Evolutionary conservation across 2,888 invertebrate species (phyloP), one percentile per base, ranked within the genome.

Genomic region (Lepidochrysops patricia): DNA sequence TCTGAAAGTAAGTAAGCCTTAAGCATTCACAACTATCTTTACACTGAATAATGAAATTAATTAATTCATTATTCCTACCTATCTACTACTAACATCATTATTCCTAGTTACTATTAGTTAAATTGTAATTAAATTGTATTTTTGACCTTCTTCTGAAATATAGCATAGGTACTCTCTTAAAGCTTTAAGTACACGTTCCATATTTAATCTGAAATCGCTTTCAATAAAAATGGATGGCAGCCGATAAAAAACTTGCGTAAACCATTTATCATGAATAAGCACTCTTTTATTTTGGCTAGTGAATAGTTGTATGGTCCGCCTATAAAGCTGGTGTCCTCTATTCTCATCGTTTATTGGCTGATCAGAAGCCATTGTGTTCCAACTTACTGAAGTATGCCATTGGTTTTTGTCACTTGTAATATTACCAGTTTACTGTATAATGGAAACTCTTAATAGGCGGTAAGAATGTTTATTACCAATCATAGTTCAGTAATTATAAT

Each of bases 241-340:
- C 23, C 19, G 9, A 43, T 23, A 43, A 50, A 50, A 50, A 50
- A 50, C 50, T 5, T 50, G 5, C 25, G 50, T 50, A 25, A 50
- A 50, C 26, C 26, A 26, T 26, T 50, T 50, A 50, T 26, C 50
- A 26, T 26, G 50, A 26, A 5, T 4, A 25, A 5, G n/a, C 25
- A 4, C 4, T 13, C 0, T 32, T 50, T 64, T 61, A 19, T 43
- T 60, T 65, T 29, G 61, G 59, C 58, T 49, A 26, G 58, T 54
- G 52, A 50, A 50, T 49, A 61, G 15, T 52, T 19, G 65, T 26
- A 50, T 25, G 62, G 50, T 57, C 65, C 67, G 68, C 68, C 67
- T 66, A 7, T 61, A 57, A 58, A 62, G 59, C 23, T 59, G 64
- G 7, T 61, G 60, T 64, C 66, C 68, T 65, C 59, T 57, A 60